These are phyloP conservation scores for Gymnarchus niloticus DNA, from an alignment of 2,113 vertebrate genomes.

Conservation along the genomic window DNA sequence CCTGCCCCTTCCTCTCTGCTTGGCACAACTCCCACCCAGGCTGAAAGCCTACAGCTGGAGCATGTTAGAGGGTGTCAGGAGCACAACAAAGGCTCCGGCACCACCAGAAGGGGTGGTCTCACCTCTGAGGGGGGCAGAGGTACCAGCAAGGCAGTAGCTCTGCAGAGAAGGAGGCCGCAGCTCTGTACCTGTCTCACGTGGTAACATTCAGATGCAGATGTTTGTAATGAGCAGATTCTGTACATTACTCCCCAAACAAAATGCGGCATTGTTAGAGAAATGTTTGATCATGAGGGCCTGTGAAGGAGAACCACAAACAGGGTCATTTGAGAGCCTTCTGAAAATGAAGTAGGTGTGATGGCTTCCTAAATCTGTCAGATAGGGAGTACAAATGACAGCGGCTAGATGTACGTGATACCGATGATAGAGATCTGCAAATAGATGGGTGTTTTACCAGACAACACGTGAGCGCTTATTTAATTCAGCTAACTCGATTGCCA, in stretches of 20 bases:
- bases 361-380: neutral
- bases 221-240: neutral
- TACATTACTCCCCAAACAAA: neutral
- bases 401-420: neutral
- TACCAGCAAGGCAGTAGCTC: conserved; percentile 1
- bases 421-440: neutral
- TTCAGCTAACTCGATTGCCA: neutral
- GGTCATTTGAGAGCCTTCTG: neutral
- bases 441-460: neutral
- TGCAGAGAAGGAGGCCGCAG: neutral
- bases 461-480: neutral
- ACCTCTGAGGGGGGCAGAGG: neutral
- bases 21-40: neutral
- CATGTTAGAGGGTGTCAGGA: neutral
- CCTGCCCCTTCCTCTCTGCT: neutral
- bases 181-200: neutral
- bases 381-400: neutral
- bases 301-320: neutral
- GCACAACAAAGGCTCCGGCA: neutral
- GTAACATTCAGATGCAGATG: neutral
- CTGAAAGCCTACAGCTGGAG: conserved; percentile 6
- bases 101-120: neutral
- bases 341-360: neutral
- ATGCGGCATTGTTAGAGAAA: neutral
- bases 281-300: neutral